Evolutionary conservation across 2,113 vertebrate genomes (phyloP).

Genomic region (Oreamnos americanus): DNA sequence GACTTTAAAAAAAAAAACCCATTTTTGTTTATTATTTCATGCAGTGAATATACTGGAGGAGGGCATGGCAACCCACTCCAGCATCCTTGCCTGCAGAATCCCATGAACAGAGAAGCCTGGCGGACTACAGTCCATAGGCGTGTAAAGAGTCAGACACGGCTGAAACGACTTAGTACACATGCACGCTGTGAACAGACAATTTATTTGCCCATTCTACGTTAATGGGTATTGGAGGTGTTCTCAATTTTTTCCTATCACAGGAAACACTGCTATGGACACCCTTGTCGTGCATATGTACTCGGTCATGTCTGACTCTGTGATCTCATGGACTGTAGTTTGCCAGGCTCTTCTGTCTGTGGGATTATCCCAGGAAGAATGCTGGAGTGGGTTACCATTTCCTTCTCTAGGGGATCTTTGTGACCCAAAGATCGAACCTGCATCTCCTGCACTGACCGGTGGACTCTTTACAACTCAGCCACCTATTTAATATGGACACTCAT

Average conservation of each 20-base stretch:
- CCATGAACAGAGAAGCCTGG: not conserved
- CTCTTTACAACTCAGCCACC: not conserved
- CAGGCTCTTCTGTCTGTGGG: not conserved
- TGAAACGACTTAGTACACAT: not conserved
- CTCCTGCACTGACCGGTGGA: not conserved
- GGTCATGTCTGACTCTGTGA: not conserved
- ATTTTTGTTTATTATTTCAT: not conserved
- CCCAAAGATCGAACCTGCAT: not conserved
- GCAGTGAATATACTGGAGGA: not conserved
- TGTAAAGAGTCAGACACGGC: not conserved
- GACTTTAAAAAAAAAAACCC: accelerated
- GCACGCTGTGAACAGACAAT: not conserved
- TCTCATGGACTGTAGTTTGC: not conserved
- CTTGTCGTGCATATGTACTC: not conserved
- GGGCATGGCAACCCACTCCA: not conserved
- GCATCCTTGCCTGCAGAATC: not conserved
- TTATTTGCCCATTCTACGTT: not conserved
- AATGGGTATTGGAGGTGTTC: not conserved
- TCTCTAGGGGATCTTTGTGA: not conserved
- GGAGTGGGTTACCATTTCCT: not conserved
- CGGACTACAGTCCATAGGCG: not conserved
- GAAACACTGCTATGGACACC: not conserved
- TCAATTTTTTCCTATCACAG: not conserved
- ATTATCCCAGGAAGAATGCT: not conserved
- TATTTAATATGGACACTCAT: not conserved